phyloP scores from a whole-genome alignment of 2,797 vertebrate genomes.

The Falco cherrug region DNA sequence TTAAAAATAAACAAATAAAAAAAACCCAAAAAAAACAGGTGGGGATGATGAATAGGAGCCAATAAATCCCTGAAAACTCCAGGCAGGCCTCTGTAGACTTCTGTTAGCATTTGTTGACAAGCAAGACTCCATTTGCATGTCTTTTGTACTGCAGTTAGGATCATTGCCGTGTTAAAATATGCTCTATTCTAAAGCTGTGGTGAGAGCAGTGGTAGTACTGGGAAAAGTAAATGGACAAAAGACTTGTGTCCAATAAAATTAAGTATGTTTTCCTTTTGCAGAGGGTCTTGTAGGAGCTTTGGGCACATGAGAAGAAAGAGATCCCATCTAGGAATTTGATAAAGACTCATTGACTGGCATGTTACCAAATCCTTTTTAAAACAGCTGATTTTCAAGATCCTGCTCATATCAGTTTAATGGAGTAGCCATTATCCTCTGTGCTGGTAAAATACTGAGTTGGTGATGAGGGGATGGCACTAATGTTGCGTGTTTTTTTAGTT shows the following conservation, averaged over 20 bases:
- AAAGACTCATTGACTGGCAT: neutral
- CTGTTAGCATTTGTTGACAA: neutral
- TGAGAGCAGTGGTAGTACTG: neutral
- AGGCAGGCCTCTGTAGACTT: neutral
- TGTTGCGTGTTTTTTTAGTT: neutral
- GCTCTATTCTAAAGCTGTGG: neutral
- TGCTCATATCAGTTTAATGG: neutral
- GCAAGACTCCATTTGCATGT: neutral
- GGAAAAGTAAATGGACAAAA: neutral
- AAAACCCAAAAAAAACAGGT: too few relatives aligned
- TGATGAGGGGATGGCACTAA: neutral
- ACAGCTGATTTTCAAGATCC: neutral
- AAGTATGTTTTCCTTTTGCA: neutral
- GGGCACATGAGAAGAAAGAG: neutral
- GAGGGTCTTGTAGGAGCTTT: neutral
- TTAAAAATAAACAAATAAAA: neutral
- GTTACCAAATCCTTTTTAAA: neutral
- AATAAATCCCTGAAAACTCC: neutral
- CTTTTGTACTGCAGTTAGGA: neutral
- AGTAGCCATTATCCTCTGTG: neutral
- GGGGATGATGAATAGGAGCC: neutral
- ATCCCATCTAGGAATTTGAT: neutral
- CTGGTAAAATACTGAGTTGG: neutral
- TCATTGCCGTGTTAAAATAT: neutral
- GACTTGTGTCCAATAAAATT: neutral